phyloP scores from a whole-genome alignment of 1,140 invertebrate genomes.

The Lineus longissimus region DNA sequence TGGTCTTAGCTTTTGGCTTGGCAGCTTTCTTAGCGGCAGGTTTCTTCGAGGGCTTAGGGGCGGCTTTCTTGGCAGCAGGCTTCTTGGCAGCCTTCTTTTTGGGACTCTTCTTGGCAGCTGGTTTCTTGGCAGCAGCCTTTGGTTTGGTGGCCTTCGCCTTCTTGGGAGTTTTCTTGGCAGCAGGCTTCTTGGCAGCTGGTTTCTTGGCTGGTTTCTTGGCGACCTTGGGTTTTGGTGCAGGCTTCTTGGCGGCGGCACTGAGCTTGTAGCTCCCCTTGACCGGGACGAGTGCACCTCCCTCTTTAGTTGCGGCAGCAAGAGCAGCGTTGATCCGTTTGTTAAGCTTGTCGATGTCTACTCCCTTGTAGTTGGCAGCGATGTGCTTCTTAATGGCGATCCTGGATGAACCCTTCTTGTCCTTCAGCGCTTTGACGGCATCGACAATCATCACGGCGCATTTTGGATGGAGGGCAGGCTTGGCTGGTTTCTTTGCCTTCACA shows the following conservation, averaged over 20 bases:
- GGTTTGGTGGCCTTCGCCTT: not conserved
- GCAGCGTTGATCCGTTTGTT: constrained; percentile 27
- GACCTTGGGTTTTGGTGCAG: constrained; percentile 7
- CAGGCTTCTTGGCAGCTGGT: too few species aligned
- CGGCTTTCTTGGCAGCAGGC: not conserved
- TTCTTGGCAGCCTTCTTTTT: not conserved
- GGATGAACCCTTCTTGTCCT: constrained; percentile 26
- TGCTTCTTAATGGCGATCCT: constrained; percentile 39
- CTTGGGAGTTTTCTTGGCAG: not conserved
- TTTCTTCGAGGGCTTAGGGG: constrained; percentile 5
- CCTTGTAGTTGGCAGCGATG: constrained; percentile 35
- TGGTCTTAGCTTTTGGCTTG: too few species aligned
- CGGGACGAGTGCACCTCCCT: constrained; percentile 21
- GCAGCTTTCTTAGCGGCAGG: constrained; percentile 17
- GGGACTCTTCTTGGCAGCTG: too few species aligned
- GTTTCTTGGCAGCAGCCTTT: not conserved
- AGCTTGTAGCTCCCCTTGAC: not conserved
- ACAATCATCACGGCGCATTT: constrained; percentile 8
- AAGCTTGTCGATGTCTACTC: constrained; percentile 30
- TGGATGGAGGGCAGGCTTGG: constrained; percentile 22
- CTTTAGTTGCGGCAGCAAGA: constrained; percentile 34
- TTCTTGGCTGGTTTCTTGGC: constrained; percentile 17
- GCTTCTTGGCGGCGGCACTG: constrained; percentile 5
- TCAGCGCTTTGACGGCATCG: constrained; percentile 10
- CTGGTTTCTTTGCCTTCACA: constrained; percentile 13